Conservation (phyloP, 2,113 vertebrate genomes). For the Nipponia nippon region DNA sequence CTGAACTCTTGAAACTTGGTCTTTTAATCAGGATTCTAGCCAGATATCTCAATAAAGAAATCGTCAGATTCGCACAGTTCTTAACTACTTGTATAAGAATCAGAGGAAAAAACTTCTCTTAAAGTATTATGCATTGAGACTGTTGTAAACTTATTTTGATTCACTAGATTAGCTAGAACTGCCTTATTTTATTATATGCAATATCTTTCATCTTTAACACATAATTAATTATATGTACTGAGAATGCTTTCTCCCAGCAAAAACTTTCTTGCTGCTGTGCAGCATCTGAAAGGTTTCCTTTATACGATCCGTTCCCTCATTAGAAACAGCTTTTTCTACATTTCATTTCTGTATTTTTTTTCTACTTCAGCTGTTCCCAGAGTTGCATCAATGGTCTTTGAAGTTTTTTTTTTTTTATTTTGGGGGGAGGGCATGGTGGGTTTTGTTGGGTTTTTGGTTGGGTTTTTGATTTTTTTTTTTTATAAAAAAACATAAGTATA, state of each 20-base stretch:
- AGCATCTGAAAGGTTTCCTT: background rate
- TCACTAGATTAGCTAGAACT: background rate
- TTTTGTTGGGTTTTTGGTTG: background rate
- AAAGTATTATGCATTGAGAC: background rate
- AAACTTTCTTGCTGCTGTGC: background rate
- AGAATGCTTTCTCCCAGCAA: background rate
- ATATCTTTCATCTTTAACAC: background rate
- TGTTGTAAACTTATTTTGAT: background rate
- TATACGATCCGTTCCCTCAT: background rate
- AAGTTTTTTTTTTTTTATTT: background rate
- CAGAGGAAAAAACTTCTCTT: background rate
- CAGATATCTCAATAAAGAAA: background rate
- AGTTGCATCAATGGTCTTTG: background rate
- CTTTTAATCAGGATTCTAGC: background rate
- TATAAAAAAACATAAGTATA: background rate
- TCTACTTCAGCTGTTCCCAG: background rate
- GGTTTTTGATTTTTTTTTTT: background rate
- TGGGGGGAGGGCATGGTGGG: accelerated
- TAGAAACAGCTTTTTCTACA: background rate
- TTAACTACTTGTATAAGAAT: background rate
- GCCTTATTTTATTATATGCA: background rate
- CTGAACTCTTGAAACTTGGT: background rate
- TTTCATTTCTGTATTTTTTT: background rate
- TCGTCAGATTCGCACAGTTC: background rate
- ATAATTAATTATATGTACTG: background rate